Base-by-base conservation (phyloP, 2,113 vertebrate species). In the rabbit (Oryctolagus cuniculus) region DNA sequence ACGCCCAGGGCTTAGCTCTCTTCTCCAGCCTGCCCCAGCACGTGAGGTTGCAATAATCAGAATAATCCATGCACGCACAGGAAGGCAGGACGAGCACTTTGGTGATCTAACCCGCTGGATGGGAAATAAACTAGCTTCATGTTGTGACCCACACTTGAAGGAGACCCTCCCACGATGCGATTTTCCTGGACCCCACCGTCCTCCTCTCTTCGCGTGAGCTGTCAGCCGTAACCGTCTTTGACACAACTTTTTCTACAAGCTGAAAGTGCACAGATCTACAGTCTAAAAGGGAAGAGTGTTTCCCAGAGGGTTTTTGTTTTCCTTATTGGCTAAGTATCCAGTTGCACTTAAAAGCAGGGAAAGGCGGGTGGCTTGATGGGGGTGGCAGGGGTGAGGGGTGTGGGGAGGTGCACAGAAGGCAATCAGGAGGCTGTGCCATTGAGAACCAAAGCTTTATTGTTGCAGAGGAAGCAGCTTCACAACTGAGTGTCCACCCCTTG, bases 371-470 rank as follows among this genome's bases (percentile, higher is more conserved):
- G 7, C 29, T 82, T 38, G 44, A 67, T 49, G 22, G 55, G 55
- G 55, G 55, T 16, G 15, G 19, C 21, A 11, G 21, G 22, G 21
- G 16, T 58, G 17, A 27, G 2, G 9, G 19, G 36, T 10, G 27
- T 7, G 8, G 31, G 64, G 19, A 87, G 63, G 12, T 1, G 9
- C 91, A 75, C 53, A 72, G 72, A 88, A 91, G 2, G 63, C 7
- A 10, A 80, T 19, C 67, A 58, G n/a, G 69, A 90, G 67, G 44
- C 91, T 78, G 49, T 29, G 25, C 83, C 25, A 25, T 75, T 88
- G 34, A n/a, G 64, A 86, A 87, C 17, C 67, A 88, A 79, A 36
- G 6, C 58, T 97, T 97, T 97, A 97, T 95, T 95, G n/a, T 86
- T 72, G 31, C 29, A 78, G 53, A 49, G 73, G 85, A 90, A 66